Conservation (phyloP, 30 jellyfish, hydroid and myxozoan species). For the Mastigias papua region DNA sequence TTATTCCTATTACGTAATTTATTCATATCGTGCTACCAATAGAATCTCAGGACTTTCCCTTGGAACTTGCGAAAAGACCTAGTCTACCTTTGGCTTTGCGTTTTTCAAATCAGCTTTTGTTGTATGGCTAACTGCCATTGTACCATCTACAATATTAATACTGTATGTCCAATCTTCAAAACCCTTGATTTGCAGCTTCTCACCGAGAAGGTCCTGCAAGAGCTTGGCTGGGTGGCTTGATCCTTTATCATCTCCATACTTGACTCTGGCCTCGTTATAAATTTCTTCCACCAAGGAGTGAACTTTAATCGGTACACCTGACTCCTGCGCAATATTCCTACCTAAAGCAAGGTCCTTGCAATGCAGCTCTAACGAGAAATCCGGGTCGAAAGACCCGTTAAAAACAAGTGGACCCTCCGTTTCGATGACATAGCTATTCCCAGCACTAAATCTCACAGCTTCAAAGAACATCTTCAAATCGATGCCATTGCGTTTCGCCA, state of each 20-base stretch:
- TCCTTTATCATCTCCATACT: conserved; percentile 64
- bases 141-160: conserved; percentile 41
- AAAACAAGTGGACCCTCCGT: conserved; percentile 74
- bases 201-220: conserved; percentile 64
- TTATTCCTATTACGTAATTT: background rate
- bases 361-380: conserved; percentile 65
- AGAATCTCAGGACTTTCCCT: background rate
- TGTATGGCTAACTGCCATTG: conserved; percentile 67
- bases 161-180: conserved; percentile 77
- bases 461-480: conserved; percentile 63
- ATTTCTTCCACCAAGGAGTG: conserved; percentile 65
- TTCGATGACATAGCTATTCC: conserved; percentile 73
- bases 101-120: conserved; percentile 19
- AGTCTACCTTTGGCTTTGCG: background rate
- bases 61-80: background rate
- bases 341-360: conserved; percentile 78
- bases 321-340: conserved; percentile 56
- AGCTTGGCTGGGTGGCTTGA: conserved; percentile 72
- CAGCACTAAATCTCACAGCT: conserved; percentile 67
- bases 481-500: conserved; percentile 62
- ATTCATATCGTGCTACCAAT: background rate
- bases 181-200: conserved; percentile 45
- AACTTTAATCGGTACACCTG: conserved; percentile 62
- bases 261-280: conserved; percentile 55
- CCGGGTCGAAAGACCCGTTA: conserved; percentile 70